Evolutionary conservation across 2,113 vertebrate genomes (phyloP).

Genomic region (Hippocampus barbouri): DNA sequence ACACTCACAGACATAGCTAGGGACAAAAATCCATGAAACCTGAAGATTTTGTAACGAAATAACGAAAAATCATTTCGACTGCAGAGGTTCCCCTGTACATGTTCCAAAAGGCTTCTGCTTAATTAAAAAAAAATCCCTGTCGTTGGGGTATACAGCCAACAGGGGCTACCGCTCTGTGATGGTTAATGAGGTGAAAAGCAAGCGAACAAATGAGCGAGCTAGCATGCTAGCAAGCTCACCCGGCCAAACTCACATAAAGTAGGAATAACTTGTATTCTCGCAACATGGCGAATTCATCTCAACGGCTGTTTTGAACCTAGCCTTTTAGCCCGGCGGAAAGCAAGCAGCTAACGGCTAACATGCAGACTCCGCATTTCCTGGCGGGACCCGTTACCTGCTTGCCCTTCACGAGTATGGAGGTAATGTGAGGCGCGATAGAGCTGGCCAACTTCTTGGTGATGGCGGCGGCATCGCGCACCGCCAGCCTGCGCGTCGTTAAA

Average conservation of each 20-base stretch:
- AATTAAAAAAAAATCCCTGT: background rate
- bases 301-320: background rate
- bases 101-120: background rate
- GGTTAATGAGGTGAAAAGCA: slow-evolving; percentile 43
- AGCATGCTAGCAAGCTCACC: slow-evolving; percentile 11
- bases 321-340: background rate
- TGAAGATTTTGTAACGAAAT: too few relatives aligned
- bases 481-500: slow-evolving; percentile 71
- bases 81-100: background rate
- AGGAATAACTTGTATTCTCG: slow-evolving; percentile 24
- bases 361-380: slow-evolving; percentile 47
- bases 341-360: slow-evolving; percentile 25
- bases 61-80: background rate
- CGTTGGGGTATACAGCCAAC: slow-evolving; percentile 11
- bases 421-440: slow-evolving; percentile 95
- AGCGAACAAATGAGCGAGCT: background rate
- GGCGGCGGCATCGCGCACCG: slow-evolving; percentile 85
- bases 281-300: background rate
- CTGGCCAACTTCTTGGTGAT: slow-evolving; percentile 87
- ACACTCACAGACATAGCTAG: too few relatives aligned
- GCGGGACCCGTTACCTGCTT: slow-evolving; percentile 86
- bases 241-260: background rate
- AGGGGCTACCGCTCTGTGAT: slow-evolving; percentile 9
- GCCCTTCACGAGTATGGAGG: slow-evolving; percentile 93
- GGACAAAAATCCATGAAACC: too few relatives aligned